Base-by-base conservation (phyloP, 2,797 vertebrate species). In the Tolypeutes matacus region DNA sequence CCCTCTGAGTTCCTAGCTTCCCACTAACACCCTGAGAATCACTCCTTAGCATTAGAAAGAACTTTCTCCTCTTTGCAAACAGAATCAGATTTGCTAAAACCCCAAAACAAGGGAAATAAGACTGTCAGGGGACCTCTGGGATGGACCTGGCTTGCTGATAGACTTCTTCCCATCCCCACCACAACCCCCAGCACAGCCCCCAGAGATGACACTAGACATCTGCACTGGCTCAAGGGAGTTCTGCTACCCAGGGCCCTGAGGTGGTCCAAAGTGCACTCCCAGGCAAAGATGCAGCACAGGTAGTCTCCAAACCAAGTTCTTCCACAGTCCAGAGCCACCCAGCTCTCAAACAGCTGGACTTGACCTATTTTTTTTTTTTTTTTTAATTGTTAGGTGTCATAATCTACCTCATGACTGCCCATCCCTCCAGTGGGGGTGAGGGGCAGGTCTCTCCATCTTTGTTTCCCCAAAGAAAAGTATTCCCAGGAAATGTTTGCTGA, bases 1-100 rank as follows among this genome's bases (percentile, higher is more conserved):
- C 17, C 13, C 53, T 27, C 23, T 29, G 23, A 36, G 20, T 31
- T 91, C 51, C 18, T 76, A 11, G 29, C n/a, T 53, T 60, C 64
- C 27, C 18, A 20, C 6, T 36, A 23, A 29, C 27, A 31, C 34
- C 36, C 53, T 14, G 81, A 72, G 36, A 80, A 51, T 75, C n/a
- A 62, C 36, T 31, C 51, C 29, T 73, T 23, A 70, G 76, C 29
- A 49, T 39, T 73, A 53, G 34, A 83, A 39, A 62, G 83, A 85
- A 88, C 23, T 36, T 64, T 31, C n/a, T 91, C 69, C 36, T 31
- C 64, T 83, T 56, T 78, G 70, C 76, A 78, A 94, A 80, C 51
- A 70, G 73, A 92, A 76, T 75, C 2, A 84, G 58, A 75, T 39
- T 42, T 11, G 15, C 46, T 3, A 49, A 72, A 42, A 51, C 15